Evolutionary conservation across 2,888 invertebrate genomes (phyloP), one percentile per base, ranked within the genome.

Genomic region (Drosophila fulvimacula): DNA sequence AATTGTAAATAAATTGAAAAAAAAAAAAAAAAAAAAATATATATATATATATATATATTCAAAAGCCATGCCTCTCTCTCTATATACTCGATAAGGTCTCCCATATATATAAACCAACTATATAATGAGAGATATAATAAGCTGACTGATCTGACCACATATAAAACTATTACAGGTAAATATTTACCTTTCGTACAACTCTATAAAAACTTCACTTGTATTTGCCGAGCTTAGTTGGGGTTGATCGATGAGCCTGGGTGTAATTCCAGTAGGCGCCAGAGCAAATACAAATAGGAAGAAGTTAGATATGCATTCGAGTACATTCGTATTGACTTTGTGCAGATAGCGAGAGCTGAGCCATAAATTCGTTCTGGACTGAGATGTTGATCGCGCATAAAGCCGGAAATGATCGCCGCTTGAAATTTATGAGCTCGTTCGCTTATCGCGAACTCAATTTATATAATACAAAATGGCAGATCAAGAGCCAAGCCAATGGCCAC

Each of bases 391-490:
- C 67, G 66, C 71, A 73, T 81, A 76, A 69, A 76, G 65, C 86
- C 81, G 82, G 84, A 82, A 83, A 83, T 57, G 80, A 86, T 86
- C 77, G 79, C 59, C 39, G 51, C 67, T 49, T 61, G 64, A 51
- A 76, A 70, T 76, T 76, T 67, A 79, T 70, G 67, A 76, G 69
- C 58, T 52, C 59, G 83, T 60, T 48, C 74, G 84, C 86, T 86
- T 86, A 86, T 86, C 87, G 77, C 73, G 64, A 76, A 68, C 65
- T 74, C 88, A 87, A 88, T 86, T 88, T 88, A 88, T 88, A 88
- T 88, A 84, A 86, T 84, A 84, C 82, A 88, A 88, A 82, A 88
- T 88, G 82, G 80, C 83, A 83, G 86, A 60, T 48, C 79, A 82
- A 79, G 72, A 81, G 72, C 68, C 58, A 51, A 61, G 46, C 69